phyloP scores from a whole-genome alignment of 2,113 vertebrate genomes.

The Mormyrus iriodes region DNA sequence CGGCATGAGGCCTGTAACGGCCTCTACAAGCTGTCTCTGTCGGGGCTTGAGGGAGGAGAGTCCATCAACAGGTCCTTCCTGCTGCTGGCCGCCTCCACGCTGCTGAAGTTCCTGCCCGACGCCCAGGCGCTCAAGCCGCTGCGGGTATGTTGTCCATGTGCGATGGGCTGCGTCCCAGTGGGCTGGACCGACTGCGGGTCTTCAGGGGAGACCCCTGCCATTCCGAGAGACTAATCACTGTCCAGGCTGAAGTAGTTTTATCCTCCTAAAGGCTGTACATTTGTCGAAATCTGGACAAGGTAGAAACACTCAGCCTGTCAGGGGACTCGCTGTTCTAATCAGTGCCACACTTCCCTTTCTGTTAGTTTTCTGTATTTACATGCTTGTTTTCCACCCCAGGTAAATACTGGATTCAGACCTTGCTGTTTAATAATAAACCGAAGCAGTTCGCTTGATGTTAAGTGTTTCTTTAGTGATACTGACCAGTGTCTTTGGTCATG shows the following conservation, averaged over 20 bases:
- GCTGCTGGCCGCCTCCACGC: constrained; percentile 88
- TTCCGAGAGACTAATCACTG: not conserved
- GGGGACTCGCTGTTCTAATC: not conserved
- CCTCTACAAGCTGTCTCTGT: constrained; percentile 92
- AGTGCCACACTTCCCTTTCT: not conserved
- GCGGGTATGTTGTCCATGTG: constrained; percentile 58
- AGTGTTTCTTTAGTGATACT: not conserved
- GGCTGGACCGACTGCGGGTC: not conserved
- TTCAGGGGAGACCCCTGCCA: not conserved
- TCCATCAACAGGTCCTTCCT: constrained; percentile 95
- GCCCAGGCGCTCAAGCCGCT: constrained; percentile 90
- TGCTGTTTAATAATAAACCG: not conserved
- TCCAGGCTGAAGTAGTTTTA: not conserved
- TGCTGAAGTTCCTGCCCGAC: constrained; percentile 95
- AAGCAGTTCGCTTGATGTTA: not conserved
- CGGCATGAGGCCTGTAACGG: constrained; percentile 95
- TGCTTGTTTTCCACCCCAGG: not conserved
- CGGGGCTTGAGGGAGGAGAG: constrained; percentile 89
- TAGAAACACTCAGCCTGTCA: not conserved
- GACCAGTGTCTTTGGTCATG: not conserved
- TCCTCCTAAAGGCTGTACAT: not conserved
- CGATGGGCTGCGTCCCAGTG: no score
- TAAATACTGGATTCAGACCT: not conserved
- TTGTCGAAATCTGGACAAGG: not conserved
- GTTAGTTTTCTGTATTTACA: not conserved